Evolutionary conservation across 2,888 invertebrate genomes (phyloP), one percentile per base, ranked within the genome.

Genomic region (Amphipoea oculea): DNA sequence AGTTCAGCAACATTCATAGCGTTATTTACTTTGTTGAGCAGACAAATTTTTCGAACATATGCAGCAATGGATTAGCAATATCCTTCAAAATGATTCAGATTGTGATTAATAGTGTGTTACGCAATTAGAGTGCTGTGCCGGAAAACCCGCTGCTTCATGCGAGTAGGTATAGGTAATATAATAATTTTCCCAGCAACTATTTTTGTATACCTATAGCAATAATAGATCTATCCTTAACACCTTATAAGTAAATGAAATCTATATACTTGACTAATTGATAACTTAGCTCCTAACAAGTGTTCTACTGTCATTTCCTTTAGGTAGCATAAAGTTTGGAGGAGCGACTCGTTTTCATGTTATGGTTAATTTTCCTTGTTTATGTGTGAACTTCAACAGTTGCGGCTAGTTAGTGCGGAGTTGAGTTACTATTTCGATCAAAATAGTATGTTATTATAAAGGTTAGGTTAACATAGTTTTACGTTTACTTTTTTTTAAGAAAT

Each of bases 351-450:
- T 92, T 91, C 92, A 86, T 92, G 91, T 91, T 93, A 92, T 91
- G 92, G 92, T 91, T 94, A 93, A 94, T 94, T 94, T 92, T 91
- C 88, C 90, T 91, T 93, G 91, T 94, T 93, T 93, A 93, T 92
- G 92, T 91, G 90, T 86, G 91, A 93, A 94, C 90, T 93, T 93
- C 81, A 84, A 88, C 92, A 92, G 90, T 92, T 92, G 92, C 75
- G 76, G 83, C 88, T 86, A 89, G 84, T 87, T 87, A 85, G 66
- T 77, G 48, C 29, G 11, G 68, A 81, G 73, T 76, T 45, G 9
- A 68, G 73, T 62, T 65, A 66, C 48, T 80, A 82, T 80, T 85
- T 73, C 40, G 65, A 79, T 74, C 66, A 79, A 84, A 82, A 73
- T 73, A 2, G 42, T 60, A 20, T 84, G n/a, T 29, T 51, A 57